Evolutionary conservation across 2,888 invertebrate species (phyloP).

Genomic region (Lydus trimaculatus): DNA sequence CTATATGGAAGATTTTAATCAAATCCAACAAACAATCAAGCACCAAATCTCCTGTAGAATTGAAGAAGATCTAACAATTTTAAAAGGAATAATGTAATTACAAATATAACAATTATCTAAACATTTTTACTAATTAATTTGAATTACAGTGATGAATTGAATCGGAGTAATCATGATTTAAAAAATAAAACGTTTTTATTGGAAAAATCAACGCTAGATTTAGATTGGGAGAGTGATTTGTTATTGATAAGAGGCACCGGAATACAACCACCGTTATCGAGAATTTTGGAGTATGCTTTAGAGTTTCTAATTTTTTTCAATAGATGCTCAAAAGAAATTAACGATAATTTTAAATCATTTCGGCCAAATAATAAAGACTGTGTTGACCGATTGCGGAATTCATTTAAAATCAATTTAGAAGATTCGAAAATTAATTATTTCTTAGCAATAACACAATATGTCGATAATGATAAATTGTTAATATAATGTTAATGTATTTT

Average conservation of each 20-base stretch:
- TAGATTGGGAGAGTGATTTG: constrained; percentile 50
- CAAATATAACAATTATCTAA: neutral
- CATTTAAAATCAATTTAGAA: constrained; percentile 49
- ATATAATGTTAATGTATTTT: neutral
- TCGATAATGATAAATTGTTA: constrained; percentile 45
- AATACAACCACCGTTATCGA: constrained; percentile 51
- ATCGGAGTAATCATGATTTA: constrained; percentile 47
- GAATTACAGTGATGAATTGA: constrained; percentile 49
- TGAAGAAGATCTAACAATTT: constrained; percentile 59
- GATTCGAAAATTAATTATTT: constrained; percentile 39
- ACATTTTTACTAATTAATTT: neutral
- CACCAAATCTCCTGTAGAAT: constrained; percentile 61
- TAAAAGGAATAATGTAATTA: constrained; percentile 48
- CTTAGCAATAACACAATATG: constrained; percentile 54
- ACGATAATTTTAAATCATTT: constrained; percentile 43
- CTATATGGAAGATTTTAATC: constrained; percentile 61
- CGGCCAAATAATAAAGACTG: constrained; percentile 45
- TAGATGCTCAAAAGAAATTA: constrained; percentile 44
- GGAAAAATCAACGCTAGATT: constrained; percentile 46
- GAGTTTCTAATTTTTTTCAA: constrained; percentile 50
- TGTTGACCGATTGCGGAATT: constrained; percentile 42
- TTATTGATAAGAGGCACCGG: constrained; percentile 51
- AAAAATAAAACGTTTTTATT: constrained; percentile 48
- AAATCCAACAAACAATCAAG: constrained; percentile 59
- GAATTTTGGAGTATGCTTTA: constrained; percentile 48